Percentiles rank a stretch among this genome's conserved stretches.
These are phyloP conservation scores for Palythoa grandiflora DNA, from an alignment of 92 coral and sea anemone species.

Conservation along the genomic window DNA sequence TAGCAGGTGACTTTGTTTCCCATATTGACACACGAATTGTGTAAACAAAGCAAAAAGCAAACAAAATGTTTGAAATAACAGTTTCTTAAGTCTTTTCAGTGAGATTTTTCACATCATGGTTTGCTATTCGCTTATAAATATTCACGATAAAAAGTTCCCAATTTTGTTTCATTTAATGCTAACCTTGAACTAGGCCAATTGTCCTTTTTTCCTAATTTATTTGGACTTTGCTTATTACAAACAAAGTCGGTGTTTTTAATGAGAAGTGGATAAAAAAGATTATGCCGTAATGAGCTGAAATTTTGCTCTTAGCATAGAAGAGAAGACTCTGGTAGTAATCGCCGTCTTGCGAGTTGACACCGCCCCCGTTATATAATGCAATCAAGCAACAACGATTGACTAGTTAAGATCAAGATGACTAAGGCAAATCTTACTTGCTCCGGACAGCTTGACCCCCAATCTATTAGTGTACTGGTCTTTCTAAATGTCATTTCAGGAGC, in stretches of 20 bases:
- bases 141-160: background rate
- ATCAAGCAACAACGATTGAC: background rate
- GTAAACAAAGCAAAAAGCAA: background rate
- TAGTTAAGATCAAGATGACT: background rate
- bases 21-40: background rate
- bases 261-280: background rate
- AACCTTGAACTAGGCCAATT: background rate
- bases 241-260: background rate
- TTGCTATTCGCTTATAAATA: background rate
- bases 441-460: background rate
- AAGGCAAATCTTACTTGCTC: background rate
- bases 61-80: background rate
- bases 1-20: slow-evolving; percentile 7
- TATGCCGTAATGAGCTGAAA: background rate
- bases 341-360: background rate
- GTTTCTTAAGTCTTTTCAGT: background rate
- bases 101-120: background rate
- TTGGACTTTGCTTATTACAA: background rate
- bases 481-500: slow-evolving; percentile 15
- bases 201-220: background rate
- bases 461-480: background rate
- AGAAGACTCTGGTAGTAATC: background rate
- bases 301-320: background rate
- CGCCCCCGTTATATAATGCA: background rate
- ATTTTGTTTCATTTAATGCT: background rate